A percentile compares a stretch with the other conserved stretches of the same genome.
These are phyloP conservation scores for Sebastes itinus DNA, from an alignment of 2,797 vertebrate species.

Conservation along the genomic window DNA sequence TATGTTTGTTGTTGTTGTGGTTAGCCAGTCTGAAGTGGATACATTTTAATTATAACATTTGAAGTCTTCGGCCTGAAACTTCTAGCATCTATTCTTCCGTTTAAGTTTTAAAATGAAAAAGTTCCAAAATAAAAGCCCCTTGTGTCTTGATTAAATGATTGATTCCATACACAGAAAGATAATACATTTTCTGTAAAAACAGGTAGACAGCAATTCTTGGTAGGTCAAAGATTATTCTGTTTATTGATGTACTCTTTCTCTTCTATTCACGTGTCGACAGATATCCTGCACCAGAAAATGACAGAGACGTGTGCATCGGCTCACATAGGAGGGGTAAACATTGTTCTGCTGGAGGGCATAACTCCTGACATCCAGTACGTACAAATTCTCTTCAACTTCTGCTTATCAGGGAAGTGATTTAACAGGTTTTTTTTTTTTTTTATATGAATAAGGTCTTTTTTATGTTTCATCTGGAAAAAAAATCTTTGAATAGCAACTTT, in stretches of 20 bases:
- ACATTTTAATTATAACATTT: no score
- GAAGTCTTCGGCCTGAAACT: no score
- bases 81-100: no score
- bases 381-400: background rate
- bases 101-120: background rate
- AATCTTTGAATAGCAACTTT: background rate
- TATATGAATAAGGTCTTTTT: background rate
- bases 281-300: conserved; percentile 99
- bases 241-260: background rate
- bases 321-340: conserved; percentile 98
- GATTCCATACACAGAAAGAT: background rate
- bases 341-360: conserved; percentile 96
- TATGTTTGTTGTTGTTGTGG: no score
- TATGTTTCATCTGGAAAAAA: background rate
- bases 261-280: conserved; percentile 62
- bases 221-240: background rate
- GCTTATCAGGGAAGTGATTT: background rate
- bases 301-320: conserved; percentile 97
- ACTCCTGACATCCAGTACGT: conserved; percentile 99
- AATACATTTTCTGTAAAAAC: background rate
- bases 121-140: background rate
- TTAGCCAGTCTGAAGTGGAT: no score
- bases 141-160: background rate
- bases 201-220: background rate
- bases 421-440: background rate